Conservation (phyloP, 1,140 invertebrate genomes). For the Tachypleus tridentatus region DNA sequence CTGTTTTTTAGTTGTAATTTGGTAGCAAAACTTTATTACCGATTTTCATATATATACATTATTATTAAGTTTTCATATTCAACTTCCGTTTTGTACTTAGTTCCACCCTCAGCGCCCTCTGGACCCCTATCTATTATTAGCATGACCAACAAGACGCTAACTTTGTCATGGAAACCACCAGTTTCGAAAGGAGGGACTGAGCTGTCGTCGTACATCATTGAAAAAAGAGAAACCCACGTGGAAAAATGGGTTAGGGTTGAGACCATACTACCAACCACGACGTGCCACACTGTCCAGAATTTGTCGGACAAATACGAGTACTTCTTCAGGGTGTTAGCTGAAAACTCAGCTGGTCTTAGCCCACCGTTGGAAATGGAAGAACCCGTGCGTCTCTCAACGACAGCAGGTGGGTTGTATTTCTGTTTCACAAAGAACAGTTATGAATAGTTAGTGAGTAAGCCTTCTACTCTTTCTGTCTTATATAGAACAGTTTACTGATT, state of each 20-base stretch:
- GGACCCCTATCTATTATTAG: slow-evolving; percentile 57
- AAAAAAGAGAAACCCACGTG: slow-evolving; percentile 60
- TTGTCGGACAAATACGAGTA: slow-evolving; percentile 80
- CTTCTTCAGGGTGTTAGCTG: slow-evolving; percentile 79
- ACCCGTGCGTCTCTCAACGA: slow-evolving; percentile 69
- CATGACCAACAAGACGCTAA: slow-evolving; percentile 70
- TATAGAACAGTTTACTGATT: no score
- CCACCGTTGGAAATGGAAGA: slow-evolving; percentile 60
- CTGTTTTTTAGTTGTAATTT: no score
- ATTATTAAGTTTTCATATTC: not conserved
- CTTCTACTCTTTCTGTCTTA: no score
- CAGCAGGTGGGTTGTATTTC: slow-evolving; percentile 65
- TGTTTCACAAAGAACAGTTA: slow-evolving; percentile 1
- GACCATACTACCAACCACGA: slow-evolving; percentile 61
- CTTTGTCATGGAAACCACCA: slow-evolving; percentile 74
- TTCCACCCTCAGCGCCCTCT: slow-evolving; percentile 60
- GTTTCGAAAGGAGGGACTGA: slow-evolving; percentile 68
- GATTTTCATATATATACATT: no score
- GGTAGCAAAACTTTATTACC: no score
- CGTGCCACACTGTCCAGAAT: slow-evolving; percentile 67
- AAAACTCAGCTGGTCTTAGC: slow-evolving; percentile 76
- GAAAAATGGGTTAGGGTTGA: slow-evolving; percentile 81
- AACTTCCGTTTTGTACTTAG: slow-evolving; percentile 38
- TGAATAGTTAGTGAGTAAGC: no score
- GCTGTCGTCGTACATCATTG: slow-evolving; percentile 80